Base-by-base conservation (phyloP, 2,113 vertebrate species). In the Ceratotherium simum region DNA sequence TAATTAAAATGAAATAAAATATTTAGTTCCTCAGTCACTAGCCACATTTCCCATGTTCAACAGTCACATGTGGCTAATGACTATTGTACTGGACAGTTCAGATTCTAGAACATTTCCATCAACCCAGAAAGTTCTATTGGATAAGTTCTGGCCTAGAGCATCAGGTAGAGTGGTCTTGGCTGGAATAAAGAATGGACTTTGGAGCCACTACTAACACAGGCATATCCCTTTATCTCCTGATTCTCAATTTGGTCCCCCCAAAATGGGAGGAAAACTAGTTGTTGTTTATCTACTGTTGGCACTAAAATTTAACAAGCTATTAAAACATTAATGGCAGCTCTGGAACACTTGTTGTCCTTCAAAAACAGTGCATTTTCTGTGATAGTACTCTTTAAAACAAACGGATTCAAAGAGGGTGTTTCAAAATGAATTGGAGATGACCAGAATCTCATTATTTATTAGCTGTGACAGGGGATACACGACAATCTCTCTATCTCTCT, bases 231-330 rank as follows among this genome's bases (percentile, higher is more conserved):
- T 88, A 82, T 69, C 60, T 82, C 88, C 69, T 69, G 51, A 76
- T 46, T 79, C 69, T 87, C 48, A 67, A 58, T 69, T n/a, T 94
- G 73, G 82, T 39, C 39, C 51, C 51, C 51, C 51, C 79, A 79
- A 81, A 96, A 70, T 1, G 64, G 67, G 36, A 82, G 20, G 86
- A 56, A 20, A 88, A 46, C 58, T 75, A 79, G 21, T 27, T 84
- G 20, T 17, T 72, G 23, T 85, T 96, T 96, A 58, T 80, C 65
- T 62, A 90, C 56, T 85, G 17, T 64, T 80, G 56, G n/a, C 31
- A 85, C 46, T 90, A 90, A 90, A 65, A 94, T 48, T 85, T 85
- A 90, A 79, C 33, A 83, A 89, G 42, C 20, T 62, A 83, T 70
- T 89, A 83, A 93, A 83, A 96, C 39, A 83, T 93, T 83, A 83